These are phyloP conservation scores for Crematogaster levior DNA, from an alignment of 2,888 invertebrate species.

Conservation along the genomic window DNA sequence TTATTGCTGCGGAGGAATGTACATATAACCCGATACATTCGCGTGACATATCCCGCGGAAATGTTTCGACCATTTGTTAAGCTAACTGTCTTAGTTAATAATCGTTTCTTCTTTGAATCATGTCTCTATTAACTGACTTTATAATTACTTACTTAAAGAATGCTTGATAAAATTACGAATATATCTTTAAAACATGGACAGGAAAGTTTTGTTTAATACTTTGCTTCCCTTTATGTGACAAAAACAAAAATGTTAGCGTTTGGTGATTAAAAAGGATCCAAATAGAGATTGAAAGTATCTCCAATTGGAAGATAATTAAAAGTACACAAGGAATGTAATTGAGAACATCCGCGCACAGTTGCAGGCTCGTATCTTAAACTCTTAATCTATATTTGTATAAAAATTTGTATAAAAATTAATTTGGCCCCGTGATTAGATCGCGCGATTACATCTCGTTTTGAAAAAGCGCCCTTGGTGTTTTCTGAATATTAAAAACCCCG, in stretches of 20 bases:
- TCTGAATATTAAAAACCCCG: neutral
- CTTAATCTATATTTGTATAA: neutral
- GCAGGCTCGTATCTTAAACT: neutral
- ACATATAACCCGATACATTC: slow-evolving; percentile 36
- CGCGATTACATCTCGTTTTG: too few species aligned
- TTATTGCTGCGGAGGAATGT: slow-evolving; percentile 20
- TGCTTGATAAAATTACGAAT: neutral
- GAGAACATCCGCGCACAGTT: neutral
- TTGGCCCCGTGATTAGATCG: neutral
- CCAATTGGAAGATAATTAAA: neutral
- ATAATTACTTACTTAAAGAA: neutral
- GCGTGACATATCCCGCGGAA: slow-evolving; percentile 35
- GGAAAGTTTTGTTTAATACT: neutral
- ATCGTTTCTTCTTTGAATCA: slow-evolving; percentile 2
- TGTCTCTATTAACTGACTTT: neutral
- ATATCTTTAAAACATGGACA: neutral
- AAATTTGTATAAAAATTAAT: neutral
- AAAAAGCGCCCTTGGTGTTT: neutral
- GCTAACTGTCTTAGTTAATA: slow-evolving; percentile 53
- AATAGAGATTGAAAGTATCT: neutral
- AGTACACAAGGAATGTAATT: neutral
- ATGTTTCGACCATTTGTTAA: slow-evolving; percentile 62
- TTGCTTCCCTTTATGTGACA: neutral
- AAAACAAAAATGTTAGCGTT: neutral
- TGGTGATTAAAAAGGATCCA: neutral